phyloP scores from a whole-genome alignment of 2,797 vertebrate genomes.

The Sebastes paucispinis region DNA sequence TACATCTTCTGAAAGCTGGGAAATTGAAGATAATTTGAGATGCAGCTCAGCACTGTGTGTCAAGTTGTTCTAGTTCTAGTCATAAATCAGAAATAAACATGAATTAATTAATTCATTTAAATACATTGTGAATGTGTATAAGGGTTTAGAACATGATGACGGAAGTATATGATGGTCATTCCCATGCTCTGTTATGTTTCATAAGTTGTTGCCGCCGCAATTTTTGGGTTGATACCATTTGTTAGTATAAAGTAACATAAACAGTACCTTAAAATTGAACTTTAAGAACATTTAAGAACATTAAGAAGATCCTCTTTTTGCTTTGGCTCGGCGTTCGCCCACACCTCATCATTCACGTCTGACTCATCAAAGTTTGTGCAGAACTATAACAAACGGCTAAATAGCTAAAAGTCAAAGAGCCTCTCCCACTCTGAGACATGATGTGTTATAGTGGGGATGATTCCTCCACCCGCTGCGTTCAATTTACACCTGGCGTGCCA shows the following conservation, averaged over 20 bases:
- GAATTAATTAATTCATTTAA: no score
- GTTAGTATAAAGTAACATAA: neutral
- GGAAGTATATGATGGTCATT: no score
- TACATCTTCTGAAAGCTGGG: no score
- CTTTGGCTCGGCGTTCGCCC: neutral
- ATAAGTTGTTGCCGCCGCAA: no score
- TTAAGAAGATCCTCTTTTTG: slow-evolving; percentile 17
- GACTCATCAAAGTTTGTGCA: slow-evolving; percentile 32
- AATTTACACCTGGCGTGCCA: neutral
- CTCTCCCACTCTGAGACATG: neutral
- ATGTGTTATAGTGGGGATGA: neutral
- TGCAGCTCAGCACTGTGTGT: no score
- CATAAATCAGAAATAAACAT: no score
- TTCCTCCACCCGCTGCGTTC: neutral
- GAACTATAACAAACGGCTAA: neutral
- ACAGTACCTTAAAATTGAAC: neutral
- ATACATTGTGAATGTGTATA: no score
- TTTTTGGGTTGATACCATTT: no score
- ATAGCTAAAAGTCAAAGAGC: slow-evolving; percentile 6
- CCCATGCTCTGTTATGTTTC: no score
- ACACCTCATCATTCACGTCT: slow-evolving; percentile 14
- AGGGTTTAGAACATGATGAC: no score
- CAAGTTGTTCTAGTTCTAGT: no score
- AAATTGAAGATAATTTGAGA: no score
- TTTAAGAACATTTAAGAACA: neutral